phyloP scores from a whole-genome alignment of 2,797 vertebrate species.

The Oreonectes daqikongensis region DNA sequence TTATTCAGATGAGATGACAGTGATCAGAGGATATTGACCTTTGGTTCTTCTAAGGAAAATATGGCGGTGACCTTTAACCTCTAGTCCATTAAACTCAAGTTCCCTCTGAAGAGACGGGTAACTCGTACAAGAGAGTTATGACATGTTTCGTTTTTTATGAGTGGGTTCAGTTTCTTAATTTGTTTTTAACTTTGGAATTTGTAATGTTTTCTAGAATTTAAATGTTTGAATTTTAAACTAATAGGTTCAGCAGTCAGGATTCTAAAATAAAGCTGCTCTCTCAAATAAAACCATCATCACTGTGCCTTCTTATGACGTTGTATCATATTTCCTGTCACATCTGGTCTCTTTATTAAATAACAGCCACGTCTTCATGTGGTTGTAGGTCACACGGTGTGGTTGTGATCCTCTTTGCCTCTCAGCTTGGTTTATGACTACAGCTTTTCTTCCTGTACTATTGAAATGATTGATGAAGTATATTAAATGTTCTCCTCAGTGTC shows the following conservation, averaged over 20 bases:
- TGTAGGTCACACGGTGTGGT: slow-evolving; percentile 28
- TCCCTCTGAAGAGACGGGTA: slow-evolving; percentile 13
- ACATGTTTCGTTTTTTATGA: slow-evolving; percentile 2
- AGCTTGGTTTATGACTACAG: slow-evolving; percentile 44
- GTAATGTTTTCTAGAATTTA: background rate
- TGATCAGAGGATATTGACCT: slow-evolving; percentile 25
- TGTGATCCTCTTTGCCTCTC: slow-evolving; percentile 21
- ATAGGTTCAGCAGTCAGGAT: background rate
- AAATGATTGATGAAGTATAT: slow-evolving; percentile 63
- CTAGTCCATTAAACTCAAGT: slow-evolving; percentile 29
- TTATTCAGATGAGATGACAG: slow-evolving; percentile 39
- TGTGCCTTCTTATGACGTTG: slow-evolving; percentile 25
- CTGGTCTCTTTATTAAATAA: slow-evolving; percentile 47
- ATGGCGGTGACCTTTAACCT: slow-evolving; percentile 40
- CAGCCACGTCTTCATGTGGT: slow-evolving; percentile 36
- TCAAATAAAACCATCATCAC: slow-evolving; percentile 35
- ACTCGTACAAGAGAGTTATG: slow-evolving; percentile 31
- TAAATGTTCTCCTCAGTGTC: slow-evolving; percentile 47
- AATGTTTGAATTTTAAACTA: background rate
- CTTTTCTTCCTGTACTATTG: slow-evolving; percentile 50
- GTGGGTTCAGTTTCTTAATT: background rate
- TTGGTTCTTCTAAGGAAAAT: slow-evolving; percentile 33
- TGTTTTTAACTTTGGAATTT: background rate
- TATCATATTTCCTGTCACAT: slow-evolving; percentile 45
- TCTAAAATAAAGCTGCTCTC: background rate